Percentiles rank a stretch among this genome's conserved stretches.
Evolutionary conservation across 2,797 vertebrate species (phyloP).

Genomic region (Malurus splendens): DNA sequence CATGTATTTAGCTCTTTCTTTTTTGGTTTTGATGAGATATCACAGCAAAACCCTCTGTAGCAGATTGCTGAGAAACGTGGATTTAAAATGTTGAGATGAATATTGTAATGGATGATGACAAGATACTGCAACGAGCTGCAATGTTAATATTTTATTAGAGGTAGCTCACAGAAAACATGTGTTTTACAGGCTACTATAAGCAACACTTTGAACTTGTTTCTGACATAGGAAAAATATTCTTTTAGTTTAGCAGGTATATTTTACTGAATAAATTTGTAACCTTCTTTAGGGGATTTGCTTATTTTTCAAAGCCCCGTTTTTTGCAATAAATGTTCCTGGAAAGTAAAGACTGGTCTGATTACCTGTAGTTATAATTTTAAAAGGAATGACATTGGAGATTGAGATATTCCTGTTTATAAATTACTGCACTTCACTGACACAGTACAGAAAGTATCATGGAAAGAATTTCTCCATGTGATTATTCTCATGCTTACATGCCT

Average conservation of each 20-base stretch:
- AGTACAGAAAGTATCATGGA: not conserved
- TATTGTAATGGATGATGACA: constrained; percentile 30
- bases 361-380: not conserved
- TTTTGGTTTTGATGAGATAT: constrained; percentile 40
- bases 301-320: not conserved
- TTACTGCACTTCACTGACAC: not conserved
- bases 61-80: constrained; percentile 12
- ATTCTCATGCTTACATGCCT: not conserved
- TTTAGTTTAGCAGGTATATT: not conserved
- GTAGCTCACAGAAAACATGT: not conserved
- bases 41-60: constrained; percentile 19
- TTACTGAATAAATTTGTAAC: not conserved
- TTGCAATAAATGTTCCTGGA: not conserved
- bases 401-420: not conserved
- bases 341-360: not conserved
- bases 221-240: not conserved
- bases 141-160: not conserved
- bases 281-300: not conserved
- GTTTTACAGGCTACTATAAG: not conserved
- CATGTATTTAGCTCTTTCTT: constrained; percentile 34
- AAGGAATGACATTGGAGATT: not conserved
- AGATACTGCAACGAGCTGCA: constrained; percentile 23
- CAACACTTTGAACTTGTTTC: not conserved
- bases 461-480: not conserved
- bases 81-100: constrained; percentile 16